Evolutionary conservation across 2,797 vertebrate genomes (phyloP), one percentile per base, ranked within the genome.

Genomic region (Ambastaia sidthimunki): DNA sequence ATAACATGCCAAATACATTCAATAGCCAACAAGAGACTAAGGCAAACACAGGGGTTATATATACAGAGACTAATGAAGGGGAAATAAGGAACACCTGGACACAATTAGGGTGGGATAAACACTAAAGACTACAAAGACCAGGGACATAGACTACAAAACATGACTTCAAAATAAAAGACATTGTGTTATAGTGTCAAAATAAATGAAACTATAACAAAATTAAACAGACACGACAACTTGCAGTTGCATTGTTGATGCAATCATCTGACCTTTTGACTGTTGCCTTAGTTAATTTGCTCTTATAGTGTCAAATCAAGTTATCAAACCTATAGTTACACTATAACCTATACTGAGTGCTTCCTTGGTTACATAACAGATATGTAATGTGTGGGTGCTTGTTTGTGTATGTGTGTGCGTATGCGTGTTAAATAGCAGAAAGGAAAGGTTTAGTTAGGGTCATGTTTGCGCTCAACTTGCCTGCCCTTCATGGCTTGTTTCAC

Each of bases 401-500:
- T 28, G 28, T 28, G 28, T 28, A 12, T 25, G 44, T 59, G 54
- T 60, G 37, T 16, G 54, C 13, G 19, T 73, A 4, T 47, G 21
- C 16, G 37, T 28, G 28, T 48, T 62, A 47, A 62, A 62, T 63
- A 48, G 31, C 48, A 28, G 28, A 69, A 41, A 70, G 74, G 31
- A n/a, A 37, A 50, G 60, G 68, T 66, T 65, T 75, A 55, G 55
- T 18, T 50, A 23, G 69, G 75, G 80, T 82, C 74, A 72, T 66
- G 62, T 71, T 59, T 75, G n/a, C 47, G 28, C 28, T 28, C 28
- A 28, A 28, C 28, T 28, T 28, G 28, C 28, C 28, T 82, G 78
- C 65, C 75, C 83, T 87, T 90, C 80, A 83, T 41, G 85, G 71
- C 55, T 71, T 83, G 7, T 86, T 88, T 86, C 73, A 74, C 65